phyloP scores from a whole-genome alignment of 2,888 invertebrate species.

The Stenolophus ochropezus region DNA sequence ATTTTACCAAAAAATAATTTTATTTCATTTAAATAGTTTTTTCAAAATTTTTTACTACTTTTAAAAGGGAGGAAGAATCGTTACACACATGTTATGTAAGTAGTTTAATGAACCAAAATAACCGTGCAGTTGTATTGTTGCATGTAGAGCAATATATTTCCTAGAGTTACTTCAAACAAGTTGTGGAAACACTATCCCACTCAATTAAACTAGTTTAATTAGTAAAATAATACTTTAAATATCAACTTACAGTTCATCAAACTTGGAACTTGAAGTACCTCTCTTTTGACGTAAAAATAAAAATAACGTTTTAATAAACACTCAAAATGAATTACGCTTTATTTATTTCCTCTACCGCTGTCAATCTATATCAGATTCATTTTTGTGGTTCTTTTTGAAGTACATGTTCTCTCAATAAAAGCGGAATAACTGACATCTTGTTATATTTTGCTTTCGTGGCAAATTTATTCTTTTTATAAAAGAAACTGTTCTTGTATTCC shows the following conservation, averaged over 20 bases:
- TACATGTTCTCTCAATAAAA: slow-evolving; percentile 27
- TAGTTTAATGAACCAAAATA: neutral
- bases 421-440: neutral
- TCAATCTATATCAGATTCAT: slow-evolving; percentile 3
- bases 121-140: neutral
- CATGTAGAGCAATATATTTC: neutral
- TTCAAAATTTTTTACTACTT: no score
- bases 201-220: slow-evolving; percentile 23
- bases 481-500: neutral
- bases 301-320: neutral
- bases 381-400: neutral
- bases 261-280: neutral
- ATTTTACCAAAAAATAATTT: no score
- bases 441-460: neutral
- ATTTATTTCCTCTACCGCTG: neutral
- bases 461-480: slow-evolving; percentile 19
- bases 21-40: no score
- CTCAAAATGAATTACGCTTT: slow-evolving; percentile 1
- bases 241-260: slow-evolving; percentile 1
- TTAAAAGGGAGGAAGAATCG: no score
- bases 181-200: neutral
- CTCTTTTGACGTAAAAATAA: neutral
- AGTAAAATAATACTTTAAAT: slow-evolving; percentile 16
- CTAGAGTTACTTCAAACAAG: slow-evolving; percentile 22
- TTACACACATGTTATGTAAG: neutral